Evolutionary conservation across 2,113 vertebrate species (phyloP), one percentile per base, ranked within the genome.

Genomic region (Tyto alba): DNA sequence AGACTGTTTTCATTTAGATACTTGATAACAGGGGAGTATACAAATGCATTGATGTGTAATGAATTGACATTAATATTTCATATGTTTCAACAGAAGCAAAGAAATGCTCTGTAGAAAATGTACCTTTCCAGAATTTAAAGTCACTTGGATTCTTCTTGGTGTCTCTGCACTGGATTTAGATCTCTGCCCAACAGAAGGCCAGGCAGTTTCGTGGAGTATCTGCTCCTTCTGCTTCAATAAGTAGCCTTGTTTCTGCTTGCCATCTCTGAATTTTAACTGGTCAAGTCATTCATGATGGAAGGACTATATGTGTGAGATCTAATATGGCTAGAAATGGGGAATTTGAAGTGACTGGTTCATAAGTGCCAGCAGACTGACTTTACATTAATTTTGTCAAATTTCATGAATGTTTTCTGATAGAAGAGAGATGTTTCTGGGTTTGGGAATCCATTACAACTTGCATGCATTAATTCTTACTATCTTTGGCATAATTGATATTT

Each of bases 61-160:
- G 78, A 94, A 90, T 90, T 67, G 55, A 23, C 48, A 71, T 96
- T 38, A 97, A 88, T 96, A 88, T 95, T 96, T 94, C 55, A 95
- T 82, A 23, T 20, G 41, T 27, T 89, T 79, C n/a, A 38, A 36
- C 32, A 64, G 66, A 69, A 82, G 64, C 36, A 82, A 50, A 88
- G 77, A 78, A 92, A 56, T 88, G 30, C 53, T 66, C 32, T 64
- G 66, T 43, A 66, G 69, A 60, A 85, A 86, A 84, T 26, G 8
- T 13, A 15, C 52, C 48, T 81, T 80, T 71, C 41, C 50, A 88
- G 59, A 71, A 67, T 62, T 66, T 36, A 68, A 71, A 90, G 64
- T 74, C 5, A 0, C 53, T 68, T 45, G 92, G 74, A 55, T 92
- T 93, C 56, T 80, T 60, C 52, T 71, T 18, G 11, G 9, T 71